A percentile compares a stretch with the other conserved stretches of the same genome.
Evolutionary conservation across 2,888 invertebrate species (phyloP).

Genomic region (Alloscopus bannaensis): DNA sequence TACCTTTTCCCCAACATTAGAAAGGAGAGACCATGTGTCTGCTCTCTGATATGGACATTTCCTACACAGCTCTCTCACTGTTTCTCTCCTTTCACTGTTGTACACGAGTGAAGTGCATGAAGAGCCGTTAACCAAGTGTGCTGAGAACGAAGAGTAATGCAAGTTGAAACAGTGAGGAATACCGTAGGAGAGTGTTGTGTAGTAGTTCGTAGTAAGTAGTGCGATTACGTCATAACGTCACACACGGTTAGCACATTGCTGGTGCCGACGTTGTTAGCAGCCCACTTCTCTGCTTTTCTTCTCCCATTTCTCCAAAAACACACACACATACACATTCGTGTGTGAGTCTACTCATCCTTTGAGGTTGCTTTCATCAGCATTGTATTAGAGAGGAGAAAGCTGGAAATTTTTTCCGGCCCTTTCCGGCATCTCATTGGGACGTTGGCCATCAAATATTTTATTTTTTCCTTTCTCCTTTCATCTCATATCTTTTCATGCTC

Average conservation of each 20-base stretch:
- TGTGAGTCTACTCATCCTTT: conserved; percentile 26
- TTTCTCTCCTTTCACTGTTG: neutral
- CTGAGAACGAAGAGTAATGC: conserved; percentile 15
- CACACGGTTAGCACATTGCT: conserved; percentile 35
- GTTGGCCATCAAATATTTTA: conserved; percentile 55
- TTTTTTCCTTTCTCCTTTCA: conserved; percentile 39
- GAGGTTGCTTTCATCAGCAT: conserved; percentile 37
- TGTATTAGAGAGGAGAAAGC: conserved; percentile 29
- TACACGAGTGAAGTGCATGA: conserved; percentile 21
- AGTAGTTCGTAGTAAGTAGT: conserved; percentile 32
- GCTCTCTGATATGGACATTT: conserved; percentile 13
- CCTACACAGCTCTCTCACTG: conserved; percentile 6
- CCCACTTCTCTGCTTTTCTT: conserved; percentile 1
- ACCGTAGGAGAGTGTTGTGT: neutral
- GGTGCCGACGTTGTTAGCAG: neutral
- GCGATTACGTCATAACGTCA: conserved; percentile 45
- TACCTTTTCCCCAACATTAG: conserved; percentile 26
- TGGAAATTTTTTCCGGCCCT: conserved; percentile 41
- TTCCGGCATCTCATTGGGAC: conserved; percentile 61
- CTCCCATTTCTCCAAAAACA: conserved; percentile 21
- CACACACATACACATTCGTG: conserved; percentile 19
- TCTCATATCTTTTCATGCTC: conserved; percentile 27
- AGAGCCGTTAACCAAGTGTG: conserved; percentile 28
- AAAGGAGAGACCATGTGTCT: conserved; percentile 41
- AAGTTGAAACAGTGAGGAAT: conserved; percentile 18